Conservation (phyloP, 2,888 invertebrate species). For the Pollenia griseotomentosa region DNA sequence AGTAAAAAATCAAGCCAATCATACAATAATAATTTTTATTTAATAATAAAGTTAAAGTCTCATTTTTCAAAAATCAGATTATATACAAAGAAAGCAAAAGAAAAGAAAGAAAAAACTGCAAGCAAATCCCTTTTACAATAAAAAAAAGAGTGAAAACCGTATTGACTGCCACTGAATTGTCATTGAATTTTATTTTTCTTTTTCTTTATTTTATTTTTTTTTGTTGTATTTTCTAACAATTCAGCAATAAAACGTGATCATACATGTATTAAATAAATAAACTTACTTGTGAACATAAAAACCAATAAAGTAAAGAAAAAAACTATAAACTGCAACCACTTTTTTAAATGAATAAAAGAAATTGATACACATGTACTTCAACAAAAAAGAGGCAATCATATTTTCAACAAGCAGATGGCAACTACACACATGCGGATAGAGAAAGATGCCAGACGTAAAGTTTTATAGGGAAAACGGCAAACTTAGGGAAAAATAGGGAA, state of each 20-base stretch:
- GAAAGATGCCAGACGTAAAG: too few species aligned
- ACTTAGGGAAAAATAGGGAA: too few species aligned
- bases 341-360: conserved; percentile 47
- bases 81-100: not conserved
- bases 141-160: not conserved
- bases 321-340: conserved; percentile 58
- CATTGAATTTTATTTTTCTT: conserved; percentile 35
- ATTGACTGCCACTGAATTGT: conserved; percentile 31
- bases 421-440: too few species aligned
- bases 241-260: conserved; percentile 73
- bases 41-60: conserved; percentile 35
- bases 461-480: too few species aligned
- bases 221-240: conserved; percentile 41
- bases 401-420: too few species aligned
- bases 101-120: not conserved
- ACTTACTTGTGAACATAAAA: conserved; percentile 23
- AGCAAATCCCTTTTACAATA: not conserved
- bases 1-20: conserved; percentile 18
- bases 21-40: conserved; percentile 20
- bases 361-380: conserved; percentile 54
- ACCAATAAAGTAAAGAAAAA: conserved; percentile 30
- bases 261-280: conserved; percentile 64
- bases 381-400: not conserved
- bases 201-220: conserved; percentile 7
- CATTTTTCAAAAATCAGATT: conserved; percentile 52